These are phyloP conservation scores for Amphipoea lucens DNA, from an alignment of 2,888 invertebrate species.

Conservation along the genomic window DNA sequence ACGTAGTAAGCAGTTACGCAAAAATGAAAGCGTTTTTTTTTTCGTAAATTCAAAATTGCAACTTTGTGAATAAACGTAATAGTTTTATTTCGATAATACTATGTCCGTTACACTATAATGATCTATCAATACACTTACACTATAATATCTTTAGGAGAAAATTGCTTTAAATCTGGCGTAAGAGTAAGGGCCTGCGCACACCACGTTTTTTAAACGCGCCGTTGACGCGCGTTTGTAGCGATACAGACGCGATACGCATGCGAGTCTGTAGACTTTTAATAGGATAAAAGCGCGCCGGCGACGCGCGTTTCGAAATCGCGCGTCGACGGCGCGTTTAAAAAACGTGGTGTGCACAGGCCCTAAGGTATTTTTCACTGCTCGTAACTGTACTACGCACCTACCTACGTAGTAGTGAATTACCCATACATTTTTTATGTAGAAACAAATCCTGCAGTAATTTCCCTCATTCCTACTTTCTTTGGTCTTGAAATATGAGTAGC, in stretches of 20 bases:
- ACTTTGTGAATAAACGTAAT: neutral
- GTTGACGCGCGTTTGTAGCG: no score
- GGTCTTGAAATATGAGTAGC: neutral
- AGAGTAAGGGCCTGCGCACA: no score
- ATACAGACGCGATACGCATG: no score
- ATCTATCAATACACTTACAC: neutral
- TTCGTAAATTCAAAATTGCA: neutral
- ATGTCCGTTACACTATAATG: neutral
- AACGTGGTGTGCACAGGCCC: no score
- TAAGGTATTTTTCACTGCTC: no score
- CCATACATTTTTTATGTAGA: neutral
- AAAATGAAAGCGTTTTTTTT: neutral
- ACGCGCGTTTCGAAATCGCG: no score
- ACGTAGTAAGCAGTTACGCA: neutral
- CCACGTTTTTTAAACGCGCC: no score
- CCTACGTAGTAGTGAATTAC: neutral
- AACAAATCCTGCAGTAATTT: neutral
- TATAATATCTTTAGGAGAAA: neutral
- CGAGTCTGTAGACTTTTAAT: no score
- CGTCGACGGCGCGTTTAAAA: no score
- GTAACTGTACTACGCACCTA: neutral
- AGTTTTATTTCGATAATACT: neutral
- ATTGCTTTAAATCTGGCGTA: rapidly evolving
- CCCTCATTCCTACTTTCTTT: neutral
- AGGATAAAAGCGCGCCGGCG: no score